phyloP scores from a whole-genome alignment of 2,797 vertebrate species.

The Chiroxiphia lanceolata region DNA sequence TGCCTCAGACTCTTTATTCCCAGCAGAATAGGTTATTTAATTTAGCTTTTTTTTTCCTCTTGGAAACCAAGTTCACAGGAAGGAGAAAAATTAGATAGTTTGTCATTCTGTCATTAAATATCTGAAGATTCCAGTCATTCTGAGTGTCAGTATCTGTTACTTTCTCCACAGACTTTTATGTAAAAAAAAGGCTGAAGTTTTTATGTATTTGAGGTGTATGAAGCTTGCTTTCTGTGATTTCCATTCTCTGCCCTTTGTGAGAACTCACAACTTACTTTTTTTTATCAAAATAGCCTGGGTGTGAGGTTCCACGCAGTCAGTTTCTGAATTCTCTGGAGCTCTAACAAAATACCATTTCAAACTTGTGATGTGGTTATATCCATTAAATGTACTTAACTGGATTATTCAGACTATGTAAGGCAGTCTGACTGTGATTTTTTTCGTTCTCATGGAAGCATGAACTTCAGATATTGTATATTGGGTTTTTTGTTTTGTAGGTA shows the following conservation, averaged over 20 bases:
- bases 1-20: not conserved
- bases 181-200: not conserved
- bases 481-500: not conserved
- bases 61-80: not conserved
- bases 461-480: not conserved
- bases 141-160: not conserved
- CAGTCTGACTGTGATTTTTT: not conserved
- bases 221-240: not conserved
- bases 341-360: not conserved
- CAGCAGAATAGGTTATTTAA: not conserved
- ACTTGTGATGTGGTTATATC: not conserved
- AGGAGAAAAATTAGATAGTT: not conserved
- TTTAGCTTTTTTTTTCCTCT: not conserved
- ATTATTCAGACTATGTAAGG: not conserved
- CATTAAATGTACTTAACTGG: not conserved
- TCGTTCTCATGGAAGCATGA: not conserved
- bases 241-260: not conserved
- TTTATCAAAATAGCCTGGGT: not conserved
- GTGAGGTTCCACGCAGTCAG: not conserved
- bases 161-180: not conserved
- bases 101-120: not conserved
- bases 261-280: not conserved
- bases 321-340: not conserved
- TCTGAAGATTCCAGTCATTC: not conserved
- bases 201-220: not conserved